A percentile compares a stretch with the other conserved stretches of the same genome.
These are phyloP conservation scores for Piprites chloris DNA, from an alignment of 2,113 vertebrate species.

Conservation along the genomic window DNA sequence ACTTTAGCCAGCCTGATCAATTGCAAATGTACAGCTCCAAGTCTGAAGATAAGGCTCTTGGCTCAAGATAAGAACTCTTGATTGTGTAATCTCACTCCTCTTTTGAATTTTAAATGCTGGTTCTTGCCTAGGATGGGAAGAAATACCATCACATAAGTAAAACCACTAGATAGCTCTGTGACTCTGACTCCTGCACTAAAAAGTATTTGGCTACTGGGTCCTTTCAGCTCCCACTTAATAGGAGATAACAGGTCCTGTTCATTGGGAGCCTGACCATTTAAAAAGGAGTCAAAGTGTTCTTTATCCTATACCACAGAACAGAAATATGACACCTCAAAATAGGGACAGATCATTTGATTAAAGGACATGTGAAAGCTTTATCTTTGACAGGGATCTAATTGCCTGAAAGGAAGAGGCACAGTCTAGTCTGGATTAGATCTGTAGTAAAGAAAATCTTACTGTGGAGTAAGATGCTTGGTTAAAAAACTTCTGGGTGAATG, in stretches of 20 bases:
- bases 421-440: background rate
- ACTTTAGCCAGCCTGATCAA: background rate
- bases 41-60: background rate
- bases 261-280: background rate
- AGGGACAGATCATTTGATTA: background rate
- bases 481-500: background rate
- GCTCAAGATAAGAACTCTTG: background rate
- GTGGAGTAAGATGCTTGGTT: background rate
- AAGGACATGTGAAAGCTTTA: background rate
- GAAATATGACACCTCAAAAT: background rate
- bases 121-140: background rate
- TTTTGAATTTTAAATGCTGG: background rate
- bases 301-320: background rate
- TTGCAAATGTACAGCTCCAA: background rate
- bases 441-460: background rate
- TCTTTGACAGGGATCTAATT: background rate
- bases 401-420: background rate
- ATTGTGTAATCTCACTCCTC: background rate
- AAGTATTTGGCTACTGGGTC: background rate
- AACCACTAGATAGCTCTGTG: background rate
- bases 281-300: background rate
- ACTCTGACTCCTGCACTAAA: background rate
- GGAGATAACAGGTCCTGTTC: background rate
- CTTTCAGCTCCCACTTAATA: background rate
- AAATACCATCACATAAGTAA: background rate